Percentiles rank a stretch among this genome's conserved stretches.
phyloP scores from a whole-genome alignment of 2,113 vertebrate species.

The Lepidothrix coronata region DNA sequence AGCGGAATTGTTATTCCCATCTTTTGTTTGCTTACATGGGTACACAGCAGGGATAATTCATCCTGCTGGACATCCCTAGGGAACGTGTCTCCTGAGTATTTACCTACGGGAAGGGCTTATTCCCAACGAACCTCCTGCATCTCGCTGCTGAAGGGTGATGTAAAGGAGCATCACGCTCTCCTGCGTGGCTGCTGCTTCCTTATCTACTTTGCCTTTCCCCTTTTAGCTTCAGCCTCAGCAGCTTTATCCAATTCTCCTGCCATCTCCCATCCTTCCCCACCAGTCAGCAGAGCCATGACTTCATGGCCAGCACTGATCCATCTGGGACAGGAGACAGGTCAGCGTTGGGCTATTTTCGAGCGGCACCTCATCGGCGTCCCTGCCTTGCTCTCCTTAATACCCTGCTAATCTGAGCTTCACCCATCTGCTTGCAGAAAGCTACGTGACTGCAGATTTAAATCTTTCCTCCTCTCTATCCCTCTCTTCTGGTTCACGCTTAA shows the following conservation, averaged over 20 bases:
- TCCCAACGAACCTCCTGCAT: neutral
- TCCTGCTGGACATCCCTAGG: neutral
- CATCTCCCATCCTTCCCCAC: neutral
- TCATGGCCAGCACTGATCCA: accelerated
- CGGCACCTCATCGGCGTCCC: neutral
- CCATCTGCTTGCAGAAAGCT: neutral
- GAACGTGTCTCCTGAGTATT: neutral
- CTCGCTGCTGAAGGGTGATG: neutral
- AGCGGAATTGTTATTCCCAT: neutral
- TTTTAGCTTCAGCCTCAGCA: neutral
- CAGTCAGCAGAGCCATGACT: neutral
- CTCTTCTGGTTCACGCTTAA: neutral
- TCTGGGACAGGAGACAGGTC: neutral
- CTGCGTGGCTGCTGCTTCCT: accelerated
- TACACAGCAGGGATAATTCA: accelerated
- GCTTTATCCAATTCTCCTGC: neutral
- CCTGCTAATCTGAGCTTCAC: neutral
- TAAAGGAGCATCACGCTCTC: neutral
- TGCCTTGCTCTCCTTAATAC: neutral
- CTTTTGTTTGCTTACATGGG: neutral
- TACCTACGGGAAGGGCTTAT: neutral
- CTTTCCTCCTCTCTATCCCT: neutral
- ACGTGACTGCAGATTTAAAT: neutral
- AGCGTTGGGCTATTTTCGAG: neutral
- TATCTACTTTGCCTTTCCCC: neutral